A percentile compares a stretch with the other conserved stretches of the same genome.
phyloP scores from a whole-genome alignment of 2,113 vertebrate genomes.

The Pipa parva region DNA sequence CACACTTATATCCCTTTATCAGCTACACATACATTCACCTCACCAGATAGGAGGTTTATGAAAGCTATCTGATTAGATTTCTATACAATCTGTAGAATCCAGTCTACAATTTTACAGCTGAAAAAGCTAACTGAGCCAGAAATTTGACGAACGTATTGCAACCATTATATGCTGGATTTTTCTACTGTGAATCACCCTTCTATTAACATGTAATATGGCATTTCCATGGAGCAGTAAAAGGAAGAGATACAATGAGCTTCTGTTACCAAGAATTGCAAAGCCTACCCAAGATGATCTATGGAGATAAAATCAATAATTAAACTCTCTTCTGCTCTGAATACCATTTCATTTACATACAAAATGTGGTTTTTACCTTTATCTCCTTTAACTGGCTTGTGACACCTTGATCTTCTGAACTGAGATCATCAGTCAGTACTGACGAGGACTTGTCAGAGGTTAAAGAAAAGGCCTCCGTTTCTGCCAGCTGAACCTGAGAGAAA shows the following conservation, averaged over 20 bases:
- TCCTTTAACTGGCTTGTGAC: slow-evolving; percentile 69
- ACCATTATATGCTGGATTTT: neutral
- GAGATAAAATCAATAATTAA: neutral
- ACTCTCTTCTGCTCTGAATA: neutral
- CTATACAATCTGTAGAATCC: no score
- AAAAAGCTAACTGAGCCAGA: no score
- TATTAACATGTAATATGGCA: slow-evolving; percentile 12
- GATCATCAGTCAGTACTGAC: slow-evolving; percentile 83
- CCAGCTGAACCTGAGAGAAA: slow-evolving; percentile 80
- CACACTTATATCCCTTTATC: no score
- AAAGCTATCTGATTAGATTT: no score
- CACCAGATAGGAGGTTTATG: no score
- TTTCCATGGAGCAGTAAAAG: slow-evolving; percentile 3
- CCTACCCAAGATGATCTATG: neutral
- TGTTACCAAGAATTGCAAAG: slow-evolving; percentile 1
- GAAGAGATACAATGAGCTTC: slow-evolving; percentile 15
- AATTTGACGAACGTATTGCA: no score
- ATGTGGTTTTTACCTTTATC: slow-evolving; percentile 64
- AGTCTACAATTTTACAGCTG: no score
- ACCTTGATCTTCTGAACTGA: slow-evolving; percentile 79
- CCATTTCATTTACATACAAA: slow-evolving; percentile 31
- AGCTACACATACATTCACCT: no score
- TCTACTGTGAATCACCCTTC: slow-evolving; percentile 3
- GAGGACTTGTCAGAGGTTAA: slow-evolving; percentile 93
- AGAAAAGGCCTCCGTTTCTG: slow-evolving; percentile 91